Base-by-base conservation (phyloP, 2,888 invertebrate genomes). In the Homarus gammarus region DNA sequence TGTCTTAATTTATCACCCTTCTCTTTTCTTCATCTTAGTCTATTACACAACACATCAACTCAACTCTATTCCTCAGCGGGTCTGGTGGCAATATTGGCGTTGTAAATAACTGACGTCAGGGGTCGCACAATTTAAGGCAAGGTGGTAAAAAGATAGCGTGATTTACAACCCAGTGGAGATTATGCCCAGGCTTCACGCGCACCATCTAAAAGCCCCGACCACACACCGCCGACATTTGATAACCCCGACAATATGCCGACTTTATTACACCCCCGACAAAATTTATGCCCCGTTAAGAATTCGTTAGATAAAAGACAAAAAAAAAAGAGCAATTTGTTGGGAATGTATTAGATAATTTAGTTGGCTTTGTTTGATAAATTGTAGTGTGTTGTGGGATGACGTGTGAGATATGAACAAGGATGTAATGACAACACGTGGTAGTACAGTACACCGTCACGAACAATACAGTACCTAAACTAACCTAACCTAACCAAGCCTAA, bases 131-230 rank as follows among this genome's bases (percentile, higher is more conserved):
- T 72, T 72, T 40, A 75, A 40, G 75, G 75, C 6, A 44, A 75
- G 75, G 75, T n/a, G 40, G 75, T 75, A 27, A 15, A 27, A 18
- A 75, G 75, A 40, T 10, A 44, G 31, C 40, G 40, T 40, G 75
- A 75, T 75, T 75, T 40, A 75, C 36, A 40, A 27, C 44, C 8
- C 44, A n/a, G 18, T 22, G 72, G 36, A 40, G 72, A 36, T 72
- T 72, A 72, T 3, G n/a, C 12, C 44, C n/a, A 40, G 12, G 2
- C 44, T 40, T 75, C 10, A n/a, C 75, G 44, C 75, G 3, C n/a
- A 18, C 0, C 75, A n/a, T 40, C 40, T 75, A 75, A 75, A 75
- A 75, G 75, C 12, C 44, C 38, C 75, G 75, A 40, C 75, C 75
- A 40, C 40, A n/a, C 75, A n/a, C 75, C 75, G 27, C 40, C 75